Evolutionary conservation across 2,113 vertebrate genomes (phyloP), one percentile per base, ranked within the genome.

Genomic region (Gallinago media): DNA sequence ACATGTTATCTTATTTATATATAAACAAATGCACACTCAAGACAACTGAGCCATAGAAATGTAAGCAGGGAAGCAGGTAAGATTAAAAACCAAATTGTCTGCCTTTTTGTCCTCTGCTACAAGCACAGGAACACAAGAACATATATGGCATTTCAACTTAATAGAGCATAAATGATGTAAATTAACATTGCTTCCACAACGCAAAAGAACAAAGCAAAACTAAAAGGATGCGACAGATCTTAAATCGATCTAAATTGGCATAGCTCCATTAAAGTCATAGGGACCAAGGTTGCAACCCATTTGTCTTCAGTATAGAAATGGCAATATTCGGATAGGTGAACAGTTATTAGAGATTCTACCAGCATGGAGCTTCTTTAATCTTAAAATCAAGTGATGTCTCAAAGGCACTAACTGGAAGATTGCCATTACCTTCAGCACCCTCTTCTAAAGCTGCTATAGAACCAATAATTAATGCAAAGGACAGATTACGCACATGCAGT

Each of bases 341-440:
- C 4, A 34, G 32, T 55, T 92, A 77, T 67, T 80, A 89, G 75
- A 65, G 97, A 92, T 66, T 89, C 44, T 42, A 56, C 27, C 76
- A 55, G 65, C 46, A 36, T 14, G 36, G 46, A 81, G 52, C 26
- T 80, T 70, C 86, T 81, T 94, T 95, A 73, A 77, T 86, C 78
- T 94, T 80, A 88, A 91, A 95, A 71, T 84, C 61, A 81, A 91
- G 88, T 11, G 22, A 59, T 47, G n/a, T n/a, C 65, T 88, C 90
- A 88, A 12, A 89, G 63, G 72, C 8, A 6, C 87, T 91, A 88
- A 84, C 44, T 94, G 79, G 97, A 96, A 96, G 47, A 46, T 1
- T 87, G 72, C 66, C 68, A 77, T 80, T 61, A 85, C 44, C 88
- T 85, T 62, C 74, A 72, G 89, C 84, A n/a, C 56, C 65, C 91